Evolutionary conservation across 2,113 vertebrate genomes (phyloP).

Genomic region (Gorilla gorilla): DNA sequence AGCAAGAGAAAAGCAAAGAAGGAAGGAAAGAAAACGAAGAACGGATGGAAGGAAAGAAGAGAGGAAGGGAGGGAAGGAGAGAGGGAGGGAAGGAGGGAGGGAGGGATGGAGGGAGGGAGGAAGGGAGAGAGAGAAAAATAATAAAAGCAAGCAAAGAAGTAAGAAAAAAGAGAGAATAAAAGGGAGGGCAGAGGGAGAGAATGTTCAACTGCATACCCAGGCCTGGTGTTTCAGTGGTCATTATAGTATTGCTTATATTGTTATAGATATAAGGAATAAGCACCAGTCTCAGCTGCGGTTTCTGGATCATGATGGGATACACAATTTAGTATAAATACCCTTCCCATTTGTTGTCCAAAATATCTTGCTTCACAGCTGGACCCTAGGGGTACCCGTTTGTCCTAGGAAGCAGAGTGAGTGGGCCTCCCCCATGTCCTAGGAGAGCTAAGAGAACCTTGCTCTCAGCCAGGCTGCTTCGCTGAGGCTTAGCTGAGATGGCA

Average conservation of each 20-base stretch:
- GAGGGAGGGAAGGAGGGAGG: not conserved
- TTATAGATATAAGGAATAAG: not conserved
- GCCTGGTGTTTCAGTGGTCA: too few species aligned
- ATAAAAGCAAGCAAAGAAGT: not conserved
- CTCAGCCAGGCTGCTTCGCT: not conserved
- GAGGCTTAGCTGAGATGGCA: not conserved
- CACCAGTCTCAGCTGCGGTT: not conserved
- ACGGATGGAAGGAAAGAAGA: too few species aligned
- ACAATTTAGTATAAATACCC: not conserved
- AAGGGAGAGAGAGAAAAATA: not conserved
- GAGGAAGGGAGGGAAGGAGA: not conserved
- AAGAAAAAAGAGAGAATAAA: too few species aligned
- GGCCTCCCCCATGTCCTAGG: not conserved
- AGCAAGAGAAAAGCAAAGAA: not conserved
- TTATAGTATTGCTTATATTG: not conserved
- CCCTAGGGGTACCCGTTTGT: not conserved
- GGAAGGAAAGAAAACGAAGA: too few species aligned
- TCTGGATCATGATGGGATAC: not conserved
- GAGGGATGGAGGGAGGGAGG: too few species aligned
- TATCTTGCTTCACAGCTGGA: not conserved
- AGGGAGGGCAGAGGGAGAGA: too few species aligned
- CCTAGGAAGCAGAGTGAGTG: not conserved
- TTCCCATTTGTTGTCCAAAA: not conserved
- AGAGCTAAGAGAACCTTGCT: not conserved
- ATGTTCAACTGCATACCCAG: too few species aligned